Evolutionary conservation across 1,140 invertebrate species (phyloP).

Genomic region (Centruroides vittatus): DNA sequence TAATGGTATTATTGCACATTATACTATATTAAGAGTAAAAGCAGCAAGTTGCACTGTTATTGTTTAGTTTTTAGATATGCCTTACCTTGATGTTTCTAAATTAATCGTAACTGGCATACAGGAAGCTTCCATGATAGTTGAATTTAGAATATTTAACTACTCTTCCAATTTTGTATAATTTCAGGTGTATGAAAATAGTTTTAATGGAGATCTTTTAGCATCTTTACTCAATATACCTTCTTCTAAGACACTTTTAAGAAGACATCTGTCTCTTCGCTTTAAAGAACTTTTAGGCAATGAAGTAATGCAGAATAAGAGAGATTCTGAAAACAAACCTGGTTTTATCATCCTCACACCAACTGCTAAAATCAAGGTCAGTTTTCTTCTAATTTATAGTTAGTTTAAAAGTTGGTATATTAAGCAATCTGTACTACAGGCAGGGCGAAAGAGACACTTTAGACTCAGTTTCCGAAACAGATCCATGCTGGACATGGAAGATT

Average conservation of each 20-base stretch:
- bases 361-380: slow-evolving; percentile 73
- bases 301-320: slow-evolving; percentile 76
- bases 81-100: no score
- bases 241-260: slow-evolving; percentile 78
- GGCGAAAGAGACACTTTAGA: slow-evolving; percentile 7
- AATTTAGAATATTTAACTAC: no score
- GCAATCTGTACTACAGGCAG: neutral
- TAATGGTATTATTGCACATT: slow-evolving; percentile 12
- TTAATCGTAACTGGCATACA: neutral
- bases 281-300: slow-evolving; percentile 74
- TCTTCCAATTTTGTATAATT: neutral
- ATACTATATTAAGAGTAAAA: neutral
- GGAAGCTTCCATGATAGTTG: neutral
- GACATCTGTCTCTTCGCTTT: slow-evolving; percentile 88
- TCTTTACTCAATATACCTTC: slow-evolving; percentile 85
- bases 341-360: slow-evolving; percentile 74
- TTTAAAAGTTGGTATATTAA: neutral
- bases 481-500: slow-evolving; percentile 10
- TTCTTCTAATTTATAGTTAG: neutral
- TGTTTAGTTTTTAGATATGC: neutral
- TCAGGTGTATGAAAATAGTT: slow-evolving; percentile 68
- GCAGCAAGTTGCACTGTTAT: neutral
- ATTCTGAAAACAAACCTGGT: slow-evolving; percentile 63
- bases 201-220: slow-evolving; percentile 86
- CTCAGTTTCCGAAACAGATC: slow-evolving; percentile 7